phyloP scores from a whole-genome alignment of 37 sponge, comb jelly and placozoan species.

The Dysidea cf. avara region DNA sequence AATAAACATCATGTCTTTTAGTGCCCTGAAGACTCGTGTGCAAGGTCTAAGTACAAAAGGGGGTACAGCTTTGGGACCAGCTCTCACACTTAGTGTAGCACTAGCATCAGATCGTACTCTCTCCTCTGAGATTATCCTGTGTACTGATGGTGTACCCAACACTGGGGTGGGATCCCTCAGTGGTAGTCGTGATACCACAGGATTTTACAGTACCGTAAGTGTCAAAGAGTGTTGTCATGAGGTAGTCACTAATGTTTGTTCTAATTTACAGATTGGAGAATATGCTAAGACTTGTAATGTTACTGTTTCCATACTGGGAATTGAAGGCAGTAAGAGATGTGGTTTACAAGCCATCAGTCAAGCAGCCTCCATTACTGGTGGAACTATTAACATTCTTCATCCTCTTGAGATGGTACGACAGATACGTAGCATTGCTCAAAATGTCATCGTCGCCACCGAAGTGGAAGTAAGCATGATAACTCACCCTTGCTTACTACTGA shows the following conservation, averaged over 20 bases:
- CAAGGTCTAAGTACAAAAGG: constrained; percentile 58
- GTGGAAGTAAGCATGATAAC: constrained; percentile 44
- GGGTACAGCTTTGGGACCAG: constrained; percentile 89
- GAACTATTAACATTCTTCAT: constrained; percentile 92
- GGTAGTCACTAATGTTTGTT: neutral
- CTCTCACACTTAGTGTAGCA: constrained; percentile 74
- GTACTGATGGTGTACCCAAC: constrained; percentile 92
- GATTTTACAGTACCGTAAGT: constrained; percentile 76
- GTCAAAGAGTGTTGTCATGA: neutral
- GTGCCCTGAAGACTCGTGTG: constrained; percentile 60
- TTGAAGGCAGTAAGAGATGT: constrained; percentile 76
- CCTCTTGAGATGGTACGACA: constrained; percentile 96
- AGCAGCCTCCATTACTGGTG: constrained; percentile 80
- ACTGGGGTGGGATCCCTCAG: constrained; percentile 79
- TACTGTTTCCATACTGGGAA: constrained; percentile 83
- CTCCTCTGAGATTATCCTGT: constrained; percentile 85
- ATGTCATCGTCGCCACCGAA: constrained; percentile 87
- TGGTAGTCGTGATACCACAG: constrained; percentile 1
- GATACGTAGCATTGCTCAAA: constrained; percentile 87
- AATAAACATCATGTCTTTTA: neutral
- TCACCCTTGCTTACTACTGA: constrained; percentile 30
- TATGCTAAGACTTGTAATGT: constrained; percentile 68
- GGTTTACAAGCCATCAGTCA: constrained; percentile 77
- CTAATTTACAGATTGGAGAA: constrained; percentile 74
- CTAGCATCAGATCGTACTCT: constrained; percentile 68